A percentile compares a stretch with the other conserved stretches of the same genome.
Conservation (phyloP, 2,888 invertebrate genomes). For the Eupithecia dodoneata region DNA sequence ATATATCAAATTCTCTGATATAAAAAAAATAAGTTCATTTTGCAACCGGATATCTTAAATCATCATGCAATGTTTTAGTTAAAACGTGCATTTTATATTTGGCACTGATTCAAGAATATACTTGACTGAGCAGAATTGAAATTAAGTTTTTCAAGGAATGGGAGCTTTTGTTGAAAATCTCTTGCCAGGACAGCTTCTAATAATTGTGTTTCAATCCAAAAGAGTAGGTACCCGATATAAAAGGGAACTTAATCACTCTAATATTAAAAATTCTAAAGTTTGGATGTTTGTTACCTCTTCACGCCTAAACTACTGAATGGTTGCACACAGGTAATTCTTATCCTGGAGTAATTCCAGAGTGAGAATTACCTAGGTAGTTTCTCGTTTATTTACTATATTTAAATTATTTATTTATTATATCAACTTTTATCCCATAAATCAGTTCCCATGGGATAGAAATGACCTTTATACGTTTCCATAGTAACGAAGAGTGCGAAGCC, state of each 20-base stretch:
- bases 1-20: not conserved
- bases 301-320: too few relatives aligned
- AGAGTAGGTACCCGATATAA: not conserved
- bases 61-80: not conserved
- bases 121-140: constrained; percentile 20
- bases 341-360: too few relatives aligned
- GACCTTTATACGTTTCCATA: too few relatives aligned
- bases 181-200: constrained; percentile 12
- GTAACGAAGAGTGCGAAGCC: too few relatives aligned
- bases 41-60: not conserved
- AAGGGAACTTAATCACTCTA: not conserved
- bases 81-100: constrained; percentile 22
- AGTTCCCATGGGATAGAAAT: too few relatives aligned
- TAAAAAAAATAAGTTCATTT: not conserved
- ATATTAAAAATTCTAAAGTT: too few relatives aligned
- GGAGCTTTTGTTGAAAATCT: constrained; percentile 4
- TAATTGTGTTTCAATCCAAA: not conserved
- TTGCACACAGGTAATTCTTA: too few relatives aligned
- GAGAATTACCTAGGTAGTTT: too few relatives aligned
- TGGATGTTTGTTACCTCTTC: too few relatives aligned
- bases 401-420: too few relatives aligned
- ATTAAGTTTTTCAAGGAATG: constrained; percentile 24
- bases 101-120: constrained; percentile 31
- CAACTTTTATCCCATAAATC: too few relatives aligned
- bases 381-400: too few relatives aligned